phyloP scores from a whole-genome alignment of 2,113 vertebrate genomes.

The Ictidomys tridecemlineatus region DNA sequence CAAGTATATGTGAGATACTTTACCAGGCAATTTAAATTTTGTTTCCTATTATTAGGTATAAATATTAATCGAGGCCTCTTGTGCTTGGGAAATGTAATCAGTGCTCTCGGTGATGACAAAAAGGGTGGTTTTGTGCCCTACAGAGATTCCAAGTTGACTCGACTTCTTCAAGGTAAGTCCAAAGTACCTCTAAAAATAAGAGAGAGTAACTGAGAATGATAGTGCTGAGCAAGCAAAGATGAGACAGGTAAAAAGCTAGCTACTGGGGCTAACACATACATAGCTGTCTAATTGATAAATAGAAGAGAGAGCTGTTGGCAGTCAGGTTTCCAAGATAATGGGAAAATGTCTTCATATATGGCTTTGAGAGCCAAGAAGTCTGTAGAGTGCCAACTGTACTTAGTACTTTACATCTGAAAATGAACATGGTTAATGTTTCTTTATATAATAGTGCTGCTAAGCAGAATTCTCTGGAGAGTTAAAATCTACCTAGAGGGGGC shows the following conservation, averaged over 20 bases:
- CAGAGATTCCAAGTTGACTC: constrained; percentile 97
- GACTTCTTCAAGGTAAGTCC: constrained; percentile 94
- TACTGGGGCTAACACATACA: constrained; percentile 16
- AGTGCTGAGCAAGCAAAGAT: constrained; percentile 35
- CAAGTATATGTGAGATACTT: constrained; percentile 25
- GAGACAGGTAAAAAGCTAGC: neutral
- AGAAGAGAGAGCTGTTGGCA: constrained; percentile 18
- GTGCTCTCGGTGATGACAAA: constrained; percentile 98
- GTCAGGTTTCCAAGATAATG: constrained; percentile 41
- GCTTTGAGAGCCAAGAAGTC: constrained; percentile 54
- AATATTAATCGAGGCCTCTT: constrained; percentile 97
- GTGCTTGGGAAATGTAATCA: constrained; percentile 97
- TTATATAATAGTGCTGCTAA: constrained; percentile 47
- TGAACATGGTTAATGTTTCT: constrained; percentile 53
- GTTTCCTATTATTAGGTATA: constrained; percentile 91
- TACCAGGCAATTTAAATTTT: constrained; percentile 73
- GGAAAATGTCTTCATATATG: constrained; percentile 50
- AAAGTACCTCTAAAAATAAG: constrained; percentile 38
- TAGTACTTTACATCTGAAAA: constrained; percentile 57
- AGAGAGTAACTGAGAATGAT: constrained; percentile 46
- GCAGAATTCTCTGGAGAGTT: constrained; percentile 56
- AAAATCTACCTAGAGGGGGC: constrained; percentile 42
- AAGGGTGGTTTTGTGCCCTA: constrained; percentile 96
- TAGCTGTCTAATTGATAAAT: constrained; percentile 47
- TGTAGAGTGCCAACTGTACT: constrained; percentile 24